Percentiles rank a stretch among this genome's conserved stretches.
These are phyloP conservation scores for Choreutis nemorana DNA, from an alignment of 2,888 invertebrate species.

Conservation along the genomic window DNA sequence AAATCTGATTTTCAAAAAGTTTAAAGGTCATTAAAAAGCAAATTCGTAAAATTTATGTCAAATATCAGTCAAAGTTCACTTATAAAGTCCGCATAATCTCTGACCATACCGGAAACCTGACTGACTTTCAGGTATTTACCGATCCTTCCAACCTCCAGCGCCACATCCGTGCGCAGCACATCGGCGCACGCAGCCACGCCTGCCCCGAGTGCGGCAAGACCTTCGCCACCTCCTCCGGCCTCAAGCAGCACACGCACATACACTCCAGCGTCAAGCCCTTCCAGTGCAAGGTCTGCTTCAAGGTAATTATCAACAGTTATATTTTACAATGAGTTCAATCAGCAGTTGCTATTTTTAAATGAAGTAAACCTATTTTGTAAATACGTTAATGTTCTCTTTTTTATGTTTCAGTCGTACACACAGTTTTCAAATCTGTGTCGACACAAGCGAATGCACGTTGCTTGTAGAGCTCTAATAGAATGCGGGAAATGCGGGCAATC, in stretches of 20 bases:
- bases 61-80: too few relatives aligned
- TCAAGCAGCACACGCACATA: conserved; percentile 99
- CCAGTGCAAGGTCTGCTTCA: conserved; percentile 95
- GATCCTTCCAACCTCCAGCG: conserved; percentile 96
- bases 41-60: too few relatives aligned
- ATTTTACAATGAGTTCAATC: background rate
- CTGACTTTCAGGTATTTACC: conserved; percentile 84
- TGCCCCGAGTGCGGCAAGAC: conserved; percentile 99
- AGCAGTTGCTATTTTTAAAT: too few relatives aligned
- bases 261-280: conserved; percentile 98
- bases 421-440: conserved; percentile 99
- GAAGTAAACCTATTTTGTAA: too few relatives aligned
- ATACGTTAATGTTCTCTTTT: conserved; percentile 9
- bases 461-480: conserved; percentile 92
- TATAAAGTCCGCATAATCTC: conserved; percentile 16
- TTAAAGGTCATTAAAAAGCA: too few relatives aligned
- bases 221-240: conserved; percentile 95
- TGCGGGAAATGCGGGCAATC: conserved; percentile 94
- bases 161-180: conserved; percentile 95
- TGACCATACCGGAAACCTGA: conserved; percentile 54
- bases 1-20: background rate
- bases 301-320: conserved; percentile 70
- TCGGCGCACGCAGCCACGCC: conserved; percentile 94
- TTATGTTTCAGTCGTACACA: conserved; percentile 83
- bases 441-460: conserved; percentile 99